Conservation (phyloP, 2,888 invertebrate genomes). For the Ichneumoninae sp. region DNA sequence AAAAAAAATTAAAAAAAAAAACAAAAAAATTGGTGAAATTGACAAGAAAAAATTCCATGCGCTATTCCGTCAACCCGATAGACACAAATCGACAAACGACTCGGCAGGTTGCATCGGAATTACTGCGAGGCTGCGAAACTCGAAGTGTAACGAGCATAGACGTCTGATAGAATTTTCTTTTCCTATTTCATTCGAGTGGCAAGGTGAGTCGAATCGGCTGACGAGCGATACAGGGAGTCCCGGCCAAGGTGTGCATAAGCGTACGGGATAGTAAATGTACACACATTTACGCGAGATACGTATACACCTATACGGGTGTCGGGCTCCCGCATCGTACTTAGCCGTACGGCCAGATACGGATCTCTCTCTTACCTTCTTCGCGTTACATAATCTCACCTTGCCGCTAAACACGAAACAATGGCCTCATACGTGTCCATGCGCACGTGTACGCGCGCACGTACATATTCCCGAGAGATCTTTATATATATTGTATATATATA, state of each 20-base stretch:
- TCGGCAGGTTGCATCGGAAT: neutral
- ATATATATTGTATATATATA: neutral
- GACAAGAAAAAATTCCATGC: too few species aligned
- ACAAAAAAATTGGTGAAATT: too few species aligned
- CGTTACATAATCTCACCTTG: constrained; percentile 82
- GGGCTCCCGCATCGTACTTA: constrained; percentile 73
- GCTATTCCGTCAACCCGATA: neutral
- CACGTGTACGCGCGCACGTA: constrained; percentile 67
- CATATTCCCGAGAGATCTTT: neutral
- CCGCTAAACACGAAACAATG: constrained; percentile 81
- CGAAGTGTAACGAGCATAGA: neutral
- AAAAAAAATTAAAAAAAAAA: too few species aligned
- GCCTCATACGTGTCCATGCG: constrained; percentile 79
- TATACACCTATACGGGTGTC: constrained; percentile 51
- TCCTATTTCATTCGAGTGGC: neutral
- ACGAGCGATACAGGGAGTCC: constrained; percentile 20
- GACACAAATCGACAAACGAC: too few species aligned
- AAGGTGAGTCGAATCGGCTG: constrained; percentile 18
- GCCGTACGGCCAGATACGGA: constrained; percentile 73
- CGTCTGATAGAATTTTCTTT: neutral
- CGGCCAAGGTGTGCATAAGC: constrained; percentile 38
- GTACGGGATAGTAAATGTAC: constrained; percentile 8
- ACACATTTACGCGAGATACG: constrained; percentile 3
- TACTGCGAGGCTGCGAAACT: neutral
- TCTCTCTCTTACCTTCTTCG: constrained; percentile 71